Evolutionary conservation across 2,113 vertebrate genomes (phyloP), one percentile per base, ranked within the genome.

Genomic region (Limnothrissa miodon): DNA sequence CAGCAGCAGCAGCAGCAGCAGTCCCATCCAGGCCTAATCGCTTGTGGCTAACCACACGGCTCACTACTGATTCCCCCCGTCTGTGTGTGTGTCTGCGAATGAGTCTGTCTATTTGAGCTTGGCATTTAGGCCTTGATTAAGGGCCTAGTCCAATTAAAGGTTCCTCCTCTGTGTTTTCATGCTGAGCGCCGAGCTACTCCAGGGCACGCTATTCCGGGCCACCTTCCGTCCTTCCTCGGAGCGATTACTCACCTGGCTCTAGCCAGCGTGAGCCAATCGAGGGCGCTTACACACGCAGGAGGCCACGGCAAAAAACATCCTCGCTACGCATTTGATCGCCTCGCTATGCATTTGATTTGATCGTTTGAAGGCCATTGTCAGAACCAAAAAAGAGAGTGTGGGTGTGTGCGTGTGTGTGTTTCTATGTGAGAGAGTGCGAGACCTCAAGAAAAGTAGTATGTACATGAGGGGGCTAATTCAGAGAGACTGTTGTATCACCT

Each of bases 171-270:
- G 48, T 53, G 17, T 53, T 53, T 48, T 48, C 46, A 48, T 13
- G 10, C 46, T 48, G 46, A 15, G 46, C 46, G 10, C 46, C 46
- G 10, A 48, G 8, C 46, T 48, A 9, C 46, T 48, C 42, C 42
- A 6, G 42, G 42, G 42, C 42, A 42, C 10, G 46, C 10, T 13
- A 48, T 11, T 11, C 46, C 2, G 46, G 46, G 46, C 10, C 42
- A 42, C 42, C 42, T 42, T 42, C 42, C 6, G 42, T 11, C 15
- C 46, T 48, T 48, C 46, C 11, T 48, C 46, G 80, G 81, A 79
- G 85, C 79, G 81, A 82, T 85, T 80, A 81, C 39, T 82, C 82
- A 1, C 53, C 79, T 25, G 44, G 74, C 80, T 56, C 83, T 42
- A 83, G 33, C 56, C 78, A 81, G 83, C 83, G 81, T 62, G 80